These are phyloP conservation scores for Epinephelus awoara DNA, from an alignment of 2,797 vertebrate genomes.

Conservation along the genomic window DNA sequence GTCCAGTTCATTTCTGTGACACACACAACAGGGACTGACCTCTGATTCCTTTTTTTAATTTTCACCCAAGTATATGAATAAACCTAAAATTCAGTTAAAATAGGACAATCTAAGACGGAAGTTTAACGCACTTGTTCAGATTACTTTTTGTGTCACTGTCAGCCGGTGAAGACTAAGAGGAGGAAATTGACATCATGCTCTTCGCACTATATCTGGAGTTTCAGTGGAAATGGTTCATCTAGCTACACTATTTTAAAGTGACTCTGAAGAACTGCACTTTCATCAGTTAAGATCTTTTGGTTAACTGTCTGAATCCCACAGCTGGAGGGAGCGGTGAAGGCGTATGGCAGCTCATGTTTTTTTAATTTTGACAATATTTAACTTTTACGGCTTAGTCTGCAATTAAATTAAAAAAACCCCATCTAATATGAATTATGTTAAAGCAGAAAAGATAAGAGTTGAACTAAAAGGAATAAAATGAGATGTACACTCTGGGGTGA, in stretches of 20 bases:
- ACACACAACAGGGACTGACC: background rate
- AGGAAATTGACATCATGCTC: conserved; percentile 18
- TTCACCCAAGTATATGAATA: background rate
- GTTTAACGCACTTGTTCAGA: background rate
- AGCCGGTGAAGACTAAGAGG: background rate
- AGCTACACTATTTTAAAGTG: background rate
- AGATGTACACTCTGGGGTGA: background rate
- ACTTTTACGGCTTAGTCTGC: background rate
- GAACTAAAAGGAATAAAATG: background rate
- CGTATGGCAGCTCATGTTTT: too few relatives aligned
- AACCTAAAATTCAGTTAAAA: background rate
- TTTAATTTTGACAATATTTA: background rate
- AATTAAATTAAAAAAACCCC: background rate
- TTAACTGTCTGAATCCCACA: background rate
- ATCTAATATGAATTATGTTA: background rate
- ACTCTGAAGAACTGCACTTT: background rate
- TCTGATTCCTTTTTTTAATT: background rate
- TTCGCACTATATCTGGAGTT: background rate
- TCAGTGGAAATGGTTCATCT: conserved; percentile 4
- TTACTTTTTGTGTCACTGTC: background rate
- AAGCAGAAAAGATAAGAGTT: background rate
- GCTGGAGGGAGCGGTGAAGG: background rate
- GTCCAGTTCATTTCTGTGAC: too few relatives aligned
- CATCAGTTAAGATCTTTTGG: background rate
- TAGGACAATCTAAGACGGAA: background rate